These are phyloP conservation scores for Ammodytes dubius DNA, from an alignment of 2,113 vertebrate genomes.

Conservation along the genomic window DNA sequence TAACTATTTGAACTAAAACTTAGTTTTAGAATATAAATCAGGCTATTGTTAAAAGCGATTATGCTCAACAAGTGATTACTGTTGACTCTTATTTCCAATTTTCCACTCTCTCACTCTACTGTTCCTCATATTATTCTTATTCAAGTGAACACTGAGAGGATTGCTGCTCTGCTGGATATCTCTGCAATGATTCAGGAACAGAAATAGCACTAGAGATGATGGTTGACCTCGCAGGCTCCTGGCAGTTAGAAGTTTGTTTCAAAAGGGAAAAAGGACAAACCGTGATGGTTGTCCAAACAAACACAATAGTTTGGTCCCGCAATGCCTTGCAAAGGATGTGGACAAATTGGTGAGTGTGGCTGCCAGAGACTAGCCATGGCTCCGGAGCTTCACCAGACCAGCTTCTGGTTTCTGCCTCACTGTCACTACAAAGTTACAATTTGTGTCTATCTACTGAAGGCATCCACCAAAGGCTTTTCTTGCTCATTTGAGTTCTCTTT, in stretches of 20 bases:
- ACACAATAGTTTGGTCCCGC: constrained; percentile 45
- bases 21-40: background rate
- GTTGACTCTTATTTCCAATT: background rate
- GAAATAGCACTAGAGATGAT: background rate
- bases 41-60: background rate
- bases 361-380: constrained; percentile 33
- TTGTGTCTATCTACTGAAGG: background rate
- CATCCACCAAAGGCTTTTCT: constrained; percentile 3
- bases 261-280: background rate
- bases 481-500: background rate
- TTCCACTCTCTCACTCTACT: background rate
- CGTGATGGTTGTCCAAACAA: constrained; percentile 5
- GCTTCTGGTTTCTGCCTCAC: constrained; percentile 1
- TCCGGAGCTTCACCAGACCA: constrained; percentile 40
- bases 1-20: too few species aligned
- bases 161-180: background rate
- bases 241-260: background rate
- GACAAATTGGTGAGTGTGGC: constrained; percentile 44
- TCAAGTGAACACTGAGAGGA: background rate
- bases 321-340: constrained; percentile 47
- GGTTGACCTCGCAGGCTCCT: background rate
- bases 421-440: constrained; percentile 19
- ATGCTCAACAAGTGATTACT: background rate
- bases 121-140: background rate
- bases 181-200: background rate